A percentile compares a stretch with the other conserved stretches of the same genome.
These are phyloP conservation scores for Drosophila maculinotata DNA, from an alignment of 2,888 invertebrate genomes.

Conservation along the genomic window DNA sequence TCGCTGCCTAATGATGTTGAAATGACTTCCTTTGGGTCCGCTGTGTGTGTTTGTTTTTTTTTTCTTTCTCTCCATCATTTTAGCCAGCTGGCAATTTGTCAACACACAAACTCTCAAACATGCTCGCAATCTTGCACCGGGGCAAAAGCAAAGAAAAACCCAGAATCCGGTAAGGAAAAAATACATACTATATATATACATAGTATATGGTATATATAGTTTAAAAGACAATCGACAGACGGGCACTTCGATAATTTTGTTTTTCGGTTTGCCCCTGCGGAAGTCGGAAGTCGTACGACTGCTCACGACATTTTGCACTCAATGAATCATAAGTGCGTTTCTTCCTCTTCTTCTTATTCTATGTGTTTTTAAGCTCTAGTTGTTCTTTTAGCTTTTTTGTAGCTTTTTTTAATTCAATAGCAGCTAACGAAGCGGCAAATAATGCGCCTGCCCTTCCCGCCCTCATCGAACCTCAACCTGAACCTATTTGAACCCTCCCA, in stretches of 20 bases:
- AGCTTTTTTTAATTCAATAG: conserved; percentile 57
- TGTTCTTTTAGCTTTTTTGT: conserved; percentile 14
- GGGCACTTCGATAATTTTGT: conserved; percentile 38
- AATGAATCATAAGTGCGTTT: conserved; percentile 66
- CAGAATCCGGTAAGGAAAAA: too few relatives aligned
- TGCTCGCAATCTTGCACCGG: conserved; percentile 27
- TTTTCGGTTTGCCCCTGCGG: conserved; percentile 43
- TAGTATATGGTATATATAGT: too few relatives aligned
- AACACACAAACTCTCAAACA: conserved; percentile 47
- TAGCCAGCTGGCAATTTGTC: conserved; percentile 69
- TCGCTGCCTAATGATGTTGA: conserved; percentile 64
- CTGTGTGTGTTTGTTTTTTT: conserved; percentile 7
- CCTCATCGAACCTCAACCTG: too few relatives aligned
- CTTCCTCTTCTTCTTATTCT: conserved; percentile 10
- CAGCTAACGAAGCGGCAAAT: conserved; percentile 61
- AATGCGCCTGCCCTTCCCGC: conserved; percentile 2
- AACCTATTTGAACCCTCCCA: conserved; percentile 25
- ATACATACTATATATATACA: too few relatives aligned
- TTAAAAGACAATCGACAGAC: conserved; percentile 28
- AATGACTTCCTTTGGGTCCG: conserved; percentile 60
- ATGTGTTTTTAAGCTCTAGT: background rate
- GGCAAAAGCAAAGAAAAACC: conserved; percentile 2
- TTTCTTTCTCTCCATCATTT: conserved; percentile 20
- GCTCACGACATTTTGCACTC: conserved; percentile 65
- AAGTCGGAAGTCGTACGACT: conserved; percentile 71